These are phyloP conservation scores for Cheirogaleus medius DNA, from an alignment of 2,113 vertebrate species.

Conservation along the genomic window DNA sequence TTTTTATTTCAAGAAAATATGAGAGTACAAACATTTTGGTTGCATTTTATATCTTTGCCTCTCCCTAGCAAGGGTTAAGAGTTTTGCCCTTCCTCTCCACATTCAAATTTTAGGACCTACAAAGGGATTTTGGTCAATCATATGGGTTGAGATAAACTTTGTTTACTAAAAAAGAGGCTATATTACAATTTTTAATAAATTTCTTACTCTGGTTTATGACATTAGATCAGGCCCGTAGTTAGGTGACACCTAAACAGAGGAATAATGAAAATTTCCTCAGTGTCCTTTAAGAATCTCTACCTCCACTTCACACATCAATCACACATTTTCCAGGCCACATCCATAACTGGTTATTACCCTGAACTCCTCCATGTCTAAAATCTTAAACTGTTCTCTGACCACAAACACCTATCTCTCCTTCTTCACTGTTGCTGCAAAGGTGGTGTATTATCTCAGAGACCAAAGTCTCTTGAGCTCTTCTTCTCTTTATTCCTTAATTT, in stretches of 20 bases:
- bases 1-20: too few relatives aligned
- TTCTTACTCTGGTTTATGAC: not conserved
- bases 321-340: not conserved
- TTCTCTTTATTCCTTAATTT: not conserved
- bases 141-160: not conserved
- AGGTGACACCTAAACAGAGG: not conserved
- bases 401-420: not conserved
- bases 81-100: too few relatives aligned
- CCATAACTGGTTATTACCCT: not conserved
- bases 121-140: not conserved
- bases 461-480: not conserved
- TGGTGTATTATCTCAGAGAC: not conserved
- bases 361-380: not conserved
- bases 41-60: too few relatives aligned
- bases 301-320: not conserved
- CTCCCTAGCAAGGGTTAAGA: too few relatives aligned
- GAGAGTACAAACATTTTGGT: too few relatives aligned
- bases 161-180: not conserved
- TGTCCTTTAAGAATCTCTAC: not conserved
- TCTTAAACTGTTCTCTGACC: not conserved
- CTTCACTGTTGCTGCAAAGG: not conserved
- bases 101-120: not conserved
- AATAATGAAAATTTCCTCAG: not conserved
- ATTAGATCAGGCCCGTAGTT: not conserved
- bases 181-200: not conserved